Conservation (phyloP, 2,888 invertebrate species). For the Heteromurus nitidus region DNA sequence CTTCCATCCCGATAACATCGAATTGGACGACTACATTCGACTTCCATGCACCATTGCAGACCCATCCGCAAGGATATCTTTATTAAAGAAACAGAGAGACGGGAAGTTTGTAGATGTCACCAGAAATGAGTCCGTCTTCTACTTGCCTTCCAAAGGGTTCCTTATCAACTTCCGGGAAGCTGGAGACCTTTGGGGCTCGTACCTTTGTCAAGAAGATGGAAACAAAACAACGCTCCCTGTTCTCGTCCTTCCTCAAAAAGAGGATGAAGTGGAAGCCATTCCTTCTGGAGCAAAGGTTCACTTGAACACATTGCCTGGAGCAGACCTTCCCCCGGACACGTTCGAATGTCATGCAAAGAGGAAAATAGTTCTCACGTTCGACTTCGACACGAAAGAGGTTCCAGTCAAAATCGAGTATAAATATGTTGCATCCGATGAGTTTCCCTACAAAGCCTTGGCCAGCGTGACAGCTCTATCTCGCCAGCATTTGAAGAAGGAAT, state of each 20-base stretch:
- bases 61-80: constrained; percentile 33
- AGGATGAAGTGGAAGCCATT: constrained; percentile 58
- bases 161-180: constrained; percentile 42
- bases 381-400: constrained; percentile 54
- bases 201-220: constrained; percentile 55
- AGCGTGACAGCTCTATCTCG: constrained; percentile 41
- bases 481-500: constrained; percentile 56
- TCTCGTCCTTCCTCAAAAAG: constrained; percentile 52
- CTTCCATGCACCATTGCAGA: constrained; percentile 58
- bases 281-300: constrained; percentile 50
- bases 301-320: constrained; percentile 22
- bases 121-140: constrained; percentile 41
- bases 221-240: constrained; percentile 41
- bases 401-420: constrained; percentile 55
- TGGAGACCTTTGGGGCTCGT: constrained; percentile 52
- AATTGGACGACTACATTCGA: constrained; percentile 41
- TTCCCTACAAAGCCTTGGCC: constrained; percentile 61
- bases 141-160: constrained; percentile 54
- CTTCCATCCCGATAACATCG: constrained; percentile 44
- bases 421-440: constrained; percentile 41
- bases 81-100: constrained; percentile 43
- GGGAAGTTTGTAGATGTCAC: constrained; percentile 36
- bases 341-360: constrained; percentile 63
- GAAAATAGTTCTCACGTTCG: constrained; percentile 52
- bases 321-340: constrained; percentile 32